These are phyloP conservation scores for Aphidius gifuensis DNA, from an alignment of 1,140 invertebrate genomes.

Conservation along the genomic window DNA sequence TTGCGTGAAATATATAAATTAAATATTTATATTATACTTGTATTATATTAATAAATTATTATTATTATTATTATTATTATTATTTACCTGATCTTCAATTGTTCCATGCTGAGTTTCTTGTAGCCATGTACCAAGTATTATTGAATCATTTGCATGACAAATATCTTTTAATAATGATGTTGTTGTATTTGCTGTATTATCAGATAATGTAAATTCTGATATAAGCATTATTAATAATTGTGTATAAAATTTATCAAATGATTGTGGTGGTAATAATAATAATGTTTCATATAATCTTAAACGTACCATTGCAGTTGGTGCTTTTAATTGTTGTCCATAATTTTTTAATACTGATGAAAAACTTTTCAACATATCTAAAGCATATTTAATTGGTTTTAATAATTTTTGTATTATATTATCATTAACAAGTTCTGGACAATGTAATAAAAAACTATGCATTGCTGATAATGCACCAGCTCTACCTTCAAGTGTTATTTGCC, in stretches of 20 bases:
- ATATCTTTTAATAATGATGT: slow-evolving; percentile 82
- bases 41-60: too few species aligned
- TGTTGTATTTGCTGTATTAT: slow-evolving; percentile 92
- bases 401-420: slow-evolving; percentile 88
- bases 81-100: slow-evolving; percentile 92
- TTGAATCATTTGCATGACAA: slow-evolving; percentile 88
- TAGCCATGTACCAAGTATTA: slow-evolving; percentile 82
- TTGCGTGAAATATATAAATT: slow-evolving; percentile 43
- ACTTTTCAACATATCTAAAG: slow-evolving; percentile 88
- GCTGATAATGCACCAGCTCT: slow-evolving; percentile 92
- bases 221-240: slow-evolving; percentile 89
- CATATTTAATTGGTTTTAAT: slow-evolving; percentile 89
- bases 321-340: slow-evolving; percentile 91
- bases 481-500: slow-evolving; percentile 97
- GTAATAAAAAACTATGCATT: slow-evolving; percentile 88
- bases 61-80: not conserved
- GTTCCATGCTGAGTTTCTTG: slow-evolving; percentile 95
- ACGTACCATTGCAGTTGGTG: slow-evolving; percentile 87
- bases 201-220: slow-evolving; percentile 93
- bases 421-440: slow-evolving; percentile 86
- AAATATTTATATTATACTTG: slow-evolving; percentile 15
- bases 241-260: slow-evolving; percentile 82
- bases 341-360: slow-evolving; percentile 83
- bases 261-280: slow-evolving; percentile 75
- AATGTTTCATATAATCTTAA: slow-evolving; percentile 89